A percentile compares a stretch with the other conserved stretches of the same genome.
These are phyloP conservation scores for Eupithecia vulgata DNA, from an alignment of 2,888 invertebrate genomes.

Conservation along the genomic window DNA sequence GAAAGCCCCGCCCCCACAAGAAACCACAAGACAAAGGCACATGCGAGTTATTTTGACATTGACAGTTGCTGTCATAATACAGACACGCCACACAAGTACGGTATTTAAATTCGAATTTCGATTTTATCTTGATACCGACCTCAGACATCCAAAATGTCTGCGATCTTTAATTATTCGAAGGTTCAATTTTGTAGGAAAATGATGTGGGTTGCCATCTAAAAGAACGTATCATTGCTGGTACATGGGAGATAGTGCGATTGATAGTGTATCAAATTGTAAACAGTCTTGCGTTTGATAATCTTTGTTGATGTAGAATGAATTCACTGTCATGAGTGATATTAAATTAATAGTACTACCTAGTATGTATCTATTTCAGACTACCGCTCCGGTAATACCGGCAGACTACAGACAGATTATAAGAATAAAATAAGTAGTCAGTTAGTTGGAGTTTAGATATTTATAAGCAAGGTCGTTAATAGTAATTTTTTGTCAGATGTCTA, in stretches of 20 bases:
- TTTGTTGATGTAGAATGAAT: slow-evolving; percentile 27
- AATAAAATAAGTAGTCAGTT: too few species aligned
- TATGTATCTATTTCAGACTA: not conserved
- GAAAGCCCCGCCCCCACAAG: slow-evolving; percentile 33
- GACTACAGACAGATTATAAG: not conserved
- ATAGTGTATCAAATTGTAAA: slow-evolving; percentile 41
- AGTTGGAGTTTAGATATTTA: too few species aligned
- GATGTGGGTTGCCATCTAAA: slow-evolving; percentile 32
- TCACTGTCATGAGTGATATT: slow-evolving; percentile 3
- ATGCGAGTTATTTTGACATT: slow-evolving; percentile 44
- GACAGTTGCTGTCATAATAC: slow-evolving; percentile 48
- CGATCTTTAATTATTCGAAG: not conserved
- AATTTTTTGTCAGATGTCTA: too few species aligned
- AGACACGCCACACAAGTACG: slow-evolving; percentile 44
- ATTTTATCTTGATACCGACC: slow-evolving; percentile 40
- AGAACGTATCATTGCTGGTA: slow-evolving; percentile 29
- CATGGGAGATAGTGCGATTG: slow-evolving; percentile 15
- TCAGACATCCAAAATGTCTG: slow-evolving; percentile 3
- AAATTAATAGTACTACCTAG: not conserved
- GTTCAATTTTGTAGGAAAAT: slow-evolving; percentile 1
- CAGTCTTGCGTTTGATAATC: slow-evolving; percentile 35
- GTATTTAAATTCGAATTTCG: slow-evolving; percentile 43
- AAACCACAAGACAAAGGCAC: slow-evolving; percentile 43
- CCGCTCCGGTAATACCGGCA: not conserved
- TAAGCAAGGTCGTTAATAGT: too few species aligned